A percentile compares a stretch with the other conserved stretches of the same genome.
Evolutionary conservation across 1,140 invertebrate species (phyloP).

Genomic region (Diorhabda sublineata): DNA sequence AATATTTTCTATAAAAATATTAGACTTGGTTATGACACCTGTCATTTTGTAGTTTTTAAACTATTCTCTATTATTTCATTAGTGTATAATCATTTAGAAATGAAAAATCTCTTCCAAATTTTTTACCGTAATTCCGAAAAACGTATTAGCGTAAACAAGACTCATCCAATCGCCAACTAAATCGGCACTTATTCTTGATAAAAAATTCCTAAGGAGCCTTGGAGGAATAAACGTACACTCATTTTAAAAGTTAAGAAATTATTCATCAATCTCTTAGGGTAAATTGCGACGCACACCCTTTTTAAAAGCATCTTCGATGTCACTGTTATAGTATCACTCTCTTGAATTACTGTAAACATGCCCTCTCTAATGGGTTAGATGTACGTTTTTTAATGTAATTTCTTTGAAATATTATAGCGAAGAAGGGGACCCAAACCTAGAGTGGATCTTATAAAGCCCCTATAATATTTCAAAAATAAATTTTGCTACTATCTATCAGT

Average conservation of each 20-base stretch:
- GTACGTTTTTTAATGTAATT: slow-evolving; percentile 14
- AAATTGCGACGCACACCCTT: slow-evolving; percentile 18
- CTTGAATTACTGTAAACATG: slow-evolving; percentile 9
- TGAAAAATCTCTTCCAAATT: too few species aligned
- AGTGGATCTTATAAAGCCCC: too few species aligned
- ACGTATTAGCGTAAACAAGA: neutral
- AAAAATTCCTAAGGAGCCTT: slow-evolving; percentile 13
- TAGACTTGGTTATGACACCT: too few species aligned
- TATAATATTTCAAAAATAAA: too few species aligned
- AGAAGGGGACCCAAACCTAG: neutral
- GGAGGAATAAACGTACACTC: slow-evolving; percentile 9
- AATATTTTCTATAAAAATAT: too few species aligned
- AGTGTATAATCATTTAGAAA: too few species aligned
- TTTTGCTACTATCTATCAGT: too few species aligned
- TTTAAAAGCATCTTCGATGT: slow-evolving; percentile 12
- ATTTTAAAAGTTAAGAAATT: slow-evolving; percentile 18
- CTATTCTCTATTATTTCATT: too few species aligned
- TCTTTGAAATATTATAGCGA: slow-evolving; percentile 14
- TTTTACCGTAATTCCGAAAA: too few species aligned
- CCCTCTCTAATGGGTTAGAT: slow-evolving; percentile 17
- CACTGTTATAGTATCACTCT: slow-evolving; percentile 8
- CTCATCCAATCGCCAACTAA: slow-evolving; percentile 4
- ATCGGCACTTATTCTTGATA: slow-evolving; percentile 6
- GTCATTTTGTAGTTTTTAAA: too few species aligned
- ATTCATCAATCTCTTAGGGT: slow-evolving; percentile 20